Conservation (phyloP, 2,797 vertebrate genomes). For the Takifugu rubripes region DNA sequence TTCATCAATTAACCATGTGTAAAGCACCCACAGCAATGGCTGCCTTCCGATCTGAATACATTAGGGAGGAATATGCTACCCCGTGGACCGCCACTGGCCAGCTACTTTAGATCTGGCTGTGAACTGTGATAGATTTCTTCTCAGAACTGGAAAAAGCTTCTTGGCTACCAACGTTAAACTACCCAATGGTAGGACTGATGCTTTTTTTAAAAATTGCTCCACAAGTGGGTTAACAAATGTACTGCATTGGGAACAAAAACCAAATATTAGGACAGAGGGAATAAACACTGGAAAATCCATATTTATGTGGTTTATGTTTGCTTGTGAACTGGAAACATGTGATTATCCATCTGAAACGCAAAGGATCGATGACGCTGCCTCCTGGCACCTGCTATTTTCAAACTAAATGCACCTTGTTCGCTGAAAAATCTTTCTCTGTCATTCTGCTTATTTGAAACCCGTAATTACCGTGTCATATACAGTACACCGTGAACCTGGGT, state of each 20-base stretch:
- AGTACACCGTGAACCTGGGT: slow-evolving; percentile 27
- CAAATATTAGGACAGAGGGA: slow-evolving; percentile 6
- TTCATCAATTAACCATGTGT: slow-evolving; percentile 69
- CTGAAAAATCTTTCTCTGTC: slow-evolving; percentile 50
- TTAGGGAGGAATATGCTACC: slow-evolving; percentile 63
- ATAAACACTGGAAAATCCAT: slow-evolving; percentile 18
- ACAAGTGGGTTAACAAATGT: slow-evolving; percentile 31
- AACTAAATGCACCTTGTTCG: slow-evolving; percentile 57
- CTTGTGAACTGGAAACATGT: slow-evolving; percentile 36
- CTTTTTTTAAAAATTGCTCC: slow-evolving; percentile 12
- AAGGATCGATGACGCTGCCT: slow-evolving; percentile 57
- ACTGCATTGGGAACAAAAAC: slow-evolving; percentile 13
- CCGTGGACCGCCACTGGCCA: slow-evolving; percentile 52
- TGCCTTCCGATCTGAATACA: slow-evolving; percentile 54
- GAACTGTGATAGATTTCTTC: slow-evolving; percentile 70
- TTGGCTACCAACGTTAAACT: slow-evolving; percentile 60
- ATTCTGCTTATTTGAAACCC: slow-evolving; percentile 27
- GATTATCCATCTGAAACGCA: slow-evolving; percentile 50
- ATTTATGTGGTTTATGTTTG: slow-evolving; percentile 30
- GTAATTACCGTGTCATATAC: not conserved
- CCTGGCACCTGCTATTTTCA: slow-evolving; percentile 52
- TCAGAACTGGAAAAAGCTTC: slow-evolving; percentile 50
- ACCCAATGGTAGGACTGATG: slow-evolving; percentile 53
- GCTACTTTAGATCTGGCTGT: slow-evolving; percentile 61
- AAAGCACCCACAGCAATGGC: slow-evolving; percentile 42